phyloP scores from a whole-genome alignment of 1,140 invertebrate genomes.

The Drosophila murphyi region DNA sequence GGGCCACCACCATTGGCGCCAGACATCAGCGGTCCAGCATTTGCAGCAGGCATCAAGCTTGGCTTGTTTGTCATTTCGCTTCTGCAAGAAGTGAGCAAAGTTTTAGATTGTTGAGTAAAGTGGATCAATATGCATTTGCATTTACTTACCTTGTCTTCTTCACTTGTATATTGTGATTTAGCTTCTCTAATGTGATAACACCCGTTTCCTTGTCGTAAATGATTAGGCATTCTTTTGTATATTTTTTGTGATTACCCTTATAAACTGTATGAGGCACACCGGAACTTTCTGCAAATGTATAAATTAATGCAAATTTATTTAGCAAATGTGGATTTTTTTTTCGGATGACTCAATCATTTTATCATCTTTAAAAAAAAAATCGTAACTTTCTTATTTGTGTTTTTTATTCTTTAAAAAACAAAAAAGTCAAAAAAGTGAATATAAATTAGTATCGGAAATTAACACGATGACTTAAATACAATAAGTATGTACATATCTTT shows the following conservation, averaged over 20 bases:
- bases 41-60: slow-evolving; percentile 65
- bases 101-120: not conserved
- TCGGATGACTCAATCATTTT: not conserved
- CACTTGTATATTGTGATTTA: slow-evolving; percentile 95
- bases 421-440: slow-evolving; percentile 34
- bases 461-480: slow-evolving; percentile 34
- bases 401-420: slow-evolving; percentile 15
- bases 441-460: slow-evolving; percentile 31
- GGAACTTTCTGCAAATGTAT: slow-evolving; percentile 86
- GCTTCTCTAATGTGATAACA: slow-evolving; percentile 95
- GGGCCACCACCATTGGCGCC: slow-evolving; percentile 33
- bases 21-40: slow-evolving; percentile 26
- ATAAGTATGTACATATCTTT: not conserved
- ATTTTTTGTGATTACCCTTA: slow-evolving; percentile 95
- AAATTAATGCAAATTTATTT: not conserved
- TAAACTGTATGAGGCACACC: slow-evolving; percentile 96
- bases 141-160: slow-evolving; percentile 94
- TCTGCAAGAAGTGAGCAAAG: slow-evolving; percentile 46
- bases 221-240: slow-evolving; percentile 97
- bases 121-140: too few relatives aligned
- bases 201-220: slow-evolving; percentile 96
- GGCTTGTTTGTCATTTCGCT: slow-evolving; percentile 79
- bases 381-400: slow-evolving; percentile 32
- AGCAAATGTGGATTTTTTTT: not conserved
- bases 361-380: not conserved